phyloP scores from a whole-genome alignment of 1,140 invertebrate species.

The Drosophila quadrilineata region DNA sequence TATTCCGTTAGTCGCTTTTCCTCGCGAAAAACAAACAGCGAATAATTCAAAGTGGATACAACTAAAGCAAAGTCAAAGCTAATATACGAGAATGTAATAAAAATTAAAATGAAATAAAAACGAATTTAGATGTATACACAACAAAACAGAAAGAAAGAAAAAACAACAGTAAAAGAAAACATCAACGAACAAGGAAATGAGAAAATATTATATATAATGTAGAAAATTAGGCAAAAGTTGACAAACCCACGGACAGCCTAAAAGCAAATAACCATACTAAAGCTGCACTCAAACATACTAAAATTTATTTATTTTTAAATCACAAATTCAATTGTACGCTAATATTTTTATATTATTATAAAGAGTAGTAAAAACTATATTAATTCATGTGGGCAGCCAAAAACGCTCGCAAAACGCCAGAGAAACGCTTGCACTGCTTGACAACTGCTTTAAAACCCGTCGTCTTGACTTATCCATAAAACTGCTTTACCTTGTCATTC shows the following conservation, averaged over 20 bases:
- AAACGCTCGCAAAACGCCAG: neutral
- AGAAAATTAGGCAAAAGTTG: too few species aligned
- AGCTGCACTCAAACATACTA: too few species aligned
- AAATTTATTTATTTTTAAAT: too few species aligned
- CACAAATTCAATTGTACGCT: too few species aligned
- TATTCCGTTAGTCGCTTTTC: slow-evolving; percentile 38
- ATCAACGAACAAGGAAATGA: slow-evolving; percentile 12
- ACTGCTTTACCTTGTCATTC: neutral
- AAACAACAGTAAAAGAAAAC: slow-evolving; percentile 31
- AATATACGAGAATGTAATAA: slow-evolving; percentile 81
- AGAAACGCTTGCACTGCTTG: neutral
- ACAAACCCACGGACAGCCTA: too few species aligned
- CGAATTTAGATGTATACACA: slow-evolving; percentile 79
- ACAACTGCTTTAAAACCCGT: too few species aligned
- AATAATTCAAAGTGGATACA: slow-evolving; percentile 81
- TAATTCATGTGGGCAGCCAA: neutral
- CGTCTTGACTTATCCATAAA: too few species aligned
- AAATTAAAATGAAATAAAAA: slow-evolving; percentile 81
- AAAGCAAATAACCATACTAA: too few species aligned
- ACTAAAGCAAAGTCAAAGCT: slow-evolving; percentile 80
- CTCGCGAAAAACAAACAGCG: slow-evolving; percentile 73
- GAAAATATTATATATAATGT: neutral
- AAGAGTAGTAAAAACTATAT: neutral
- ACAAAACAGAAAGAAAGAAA: slow-evolving; percentile 53
- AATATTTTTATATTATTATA: neutral